A percentile compares a stretch with the other conserved stretches of the same genome.
These are phyloP conservation scores for Andrena flavipes DNA, from an alignment of 2,888 invertebrate species.

Conservation along the genomic window DNA sequence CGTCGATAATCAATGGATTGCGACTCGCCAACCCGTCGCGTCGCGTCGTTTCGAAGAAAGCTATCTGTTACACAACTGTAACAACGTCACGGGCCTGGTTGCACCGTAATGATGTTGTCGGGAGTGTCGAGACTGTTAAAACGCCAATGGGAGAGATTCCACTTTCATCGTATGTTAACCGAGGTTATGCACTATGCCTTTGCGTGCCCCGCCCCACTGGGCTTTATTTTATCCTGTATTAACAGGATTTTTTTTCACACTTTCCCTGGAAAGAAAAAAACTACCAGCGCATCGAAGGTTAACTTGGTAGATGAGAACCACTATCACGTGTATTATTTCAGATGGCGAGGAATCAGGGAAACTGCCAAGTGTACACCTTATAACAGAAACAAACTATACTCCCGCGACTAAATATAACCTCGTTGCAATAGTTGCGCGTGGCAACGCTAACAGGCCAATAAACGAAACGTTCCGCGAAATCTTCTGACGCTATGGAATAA, in stretches of 20 bases:
- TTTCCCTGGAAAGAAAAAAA: background rate
- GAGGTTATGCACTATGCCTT: constrained; percentile 69
- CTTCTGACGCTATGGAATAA: constrained; percentile 18
- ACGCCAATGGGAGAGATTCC: constrained; percentile 70
- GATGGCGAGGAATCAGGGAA: constrained; percentile 50
- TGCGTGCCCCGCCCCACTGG: constrained; percentile 35
- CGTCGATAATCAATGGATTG: constrained; percentile 5
- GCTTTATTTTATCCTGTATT: constrained; percentile 51
- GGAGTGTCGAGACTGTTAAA: constrained; percentile 46
- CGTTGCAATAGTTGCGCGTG: constrained; percentile 30
- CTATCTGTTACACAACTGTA: constrained; percentile 19
- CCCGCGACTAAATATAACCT: constrained; percentile 57
- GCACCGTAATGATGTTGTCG: constrained; percentile 44
- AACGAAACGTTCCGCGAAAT: constrained; percentile 33
- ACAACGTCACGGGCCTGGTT: constrained; percentile 20
- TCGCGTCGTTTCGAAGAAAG: constrained; percentile 22
- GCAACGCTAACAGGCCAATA: constrained; percentile 26
- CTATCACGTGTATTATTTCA: constrained; percentile 57
- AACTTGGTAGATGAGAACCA: background rate
- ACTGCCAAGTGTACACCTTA: constrained; percentile 29
- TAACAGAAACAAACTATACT: constrained; percentile 51
- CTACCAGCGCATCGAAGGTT: background rate
- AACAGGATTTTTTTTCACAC: no score
- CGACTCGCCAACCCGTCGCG: constrained; percentile 1
- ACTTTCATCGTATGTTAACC: constrained; percentile 64